These are phyloP conservation scores for Nymphalis urticae DNA, from an alignment of 2,888 invertebrate genomes.

Conservation along the genomic window DNA sequence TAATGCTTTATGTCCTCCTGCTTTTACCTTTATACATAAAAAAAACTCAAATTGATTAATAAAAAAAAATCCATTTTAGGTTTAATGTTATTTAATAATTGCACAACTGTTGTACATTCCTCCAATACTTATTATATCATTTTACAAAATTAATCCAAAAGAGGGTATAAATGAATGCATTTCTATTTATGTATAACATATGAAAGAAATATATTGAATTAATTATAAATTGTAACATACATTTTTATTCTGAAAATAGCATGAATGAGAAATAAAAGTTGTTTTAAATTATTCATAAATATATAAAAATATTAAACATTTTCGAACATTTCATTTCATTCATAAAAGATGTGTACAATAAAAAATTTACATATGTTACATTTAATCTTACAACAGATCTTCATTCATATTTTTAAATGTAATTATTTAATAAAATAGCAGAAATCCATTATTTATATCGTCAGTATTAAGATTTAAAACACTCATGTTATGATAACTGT, in stretches of 20 bases:
- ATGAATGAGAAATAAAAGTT: background rate
- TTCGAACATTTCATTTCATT: background rate
- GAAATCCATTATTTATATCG: background rate
- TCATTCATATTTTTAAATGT: background rate
- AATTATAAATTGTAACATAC: background rate
- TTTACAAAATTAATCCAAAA: slow-evolving; percentile 2
- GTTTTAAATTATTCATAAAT: background rate
- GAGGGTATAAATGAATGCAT: background rate
- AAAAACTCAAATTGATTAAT: background rate
- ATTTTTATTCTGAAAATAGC: background rate
- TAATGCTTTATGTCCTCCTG: slow-evolving; percentile 5
- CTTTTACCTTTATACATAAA: background rate
- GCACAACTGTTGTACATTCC: slow-evolving; percentile 34
- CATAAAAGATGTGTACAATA: background rate
- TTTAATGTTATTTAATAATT: slow-evolving; percentile 34
- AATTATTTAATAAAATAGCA: background rate
- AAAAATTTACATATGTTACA: background rate
- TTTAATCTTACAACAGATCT: slow-evolving; percentile 3
- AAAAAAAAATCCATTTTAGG: background rate
- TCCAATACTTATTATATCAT: slow-evolving; percentile 15
- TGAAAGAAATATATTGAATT: background rate
- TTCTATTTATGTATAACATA: background rate
- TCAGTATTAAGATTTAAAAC: background rate
- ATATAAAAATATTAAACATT: slow-evolving; percentile 7
- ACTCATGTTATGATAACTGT: background rate